Base-by-base conservation (phyloP, 2,113 vertebrate genomes). In the Willisornis vidua region DNA sequence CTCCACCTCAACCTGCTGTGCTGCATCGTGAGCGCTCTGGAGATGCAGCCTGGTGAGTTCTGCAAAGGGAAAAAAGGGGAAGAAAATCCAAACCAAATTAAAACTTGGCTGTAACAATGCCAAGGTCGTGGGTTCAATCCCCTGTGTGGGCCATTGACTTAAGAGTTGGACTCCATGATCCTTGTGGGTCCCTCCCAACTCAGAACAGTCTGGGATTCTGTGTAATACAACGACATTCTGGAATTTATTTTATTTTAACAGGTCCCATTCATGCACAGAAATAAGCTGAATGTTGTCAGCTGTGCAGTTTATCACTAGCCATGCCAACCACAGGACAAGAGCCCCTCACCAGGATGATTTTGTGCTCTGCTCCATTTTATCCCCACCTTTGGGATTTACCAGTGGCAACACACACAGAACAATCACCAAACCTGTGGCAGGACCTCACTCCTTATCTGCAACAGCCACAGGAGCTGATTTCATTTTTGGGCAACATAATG, bases 1-100 rank as follows among this genome's bases (percentile, higher is more conserved):
- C 85, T 98, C 98, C 5, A 89, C 57, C 91, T 99, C 98, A 33
- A 98, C 97, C 71, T 98, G 98, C 26, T 48, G 54, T 3, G 97
- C 98, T 25, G 87, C 87, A 4, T 98, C 98, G 55, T 96, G 95
- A 29, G 77, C 96, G 15, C 85, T 90, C 78, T 95, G 98, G 18
- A 98, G 88, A 28, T 37, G 95, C 18, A 98, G 54, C 66, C 45
- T 97, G 24, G 97, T 91, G 3, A 98, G 97, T 25, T 98, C 99
- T 99, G 77, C 3, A 26, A 58, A 20, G 5, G 4, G 4, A 20
- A n/a, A 68, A 24, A 14, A 14, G 10, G 23, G 41, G 15, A 43
- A 43, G 41, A 43, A 43, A 43, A 43, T 15, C 14, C 41, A 43
- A 43, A 43, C 14, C 41, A 43, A 43, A 43, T 43, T 43, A 43